phyloP scores from a whole-genome alignment of 2,888 invertebrate species.

The Abrostola tripartita region DNA sequence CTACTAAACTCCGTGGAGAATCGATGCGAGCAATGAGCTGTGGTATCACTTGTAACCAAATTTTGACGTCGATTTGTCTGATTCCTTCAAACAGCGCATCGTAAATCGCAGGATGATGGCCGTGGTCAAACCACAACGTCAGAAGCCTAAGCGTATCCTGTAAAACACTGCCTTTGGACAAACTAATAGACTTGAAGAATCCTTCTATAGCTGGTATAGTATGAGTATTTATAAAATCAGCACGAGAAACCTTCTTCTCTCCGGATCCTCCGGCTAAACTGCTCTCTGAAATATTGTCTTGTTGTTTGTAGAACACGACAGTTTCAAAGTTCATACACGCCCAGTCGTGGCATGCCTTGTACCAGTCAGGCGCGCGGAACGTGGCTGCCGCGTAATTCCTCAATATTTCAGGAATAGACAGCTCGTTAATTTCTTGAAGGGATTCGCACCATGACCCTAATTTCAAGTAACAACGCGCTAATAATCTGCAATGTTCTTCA shows the following conservation, averaged over 20 bases:
- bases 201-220: slow-evolving; percentile 98
- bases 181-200: slow-evolving; percentile 97
- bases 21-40: slow-evolving; percentile 99
- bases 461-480: slow-evolving; percentile 96
- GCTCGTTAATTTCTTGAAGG: slow-evolving; percentile 93
- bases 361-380: slow-evolving; percentile 96
- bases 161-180: slow-evolving; percentile 96
- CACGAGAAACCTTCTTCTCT: slow-evolving; percentile 80
- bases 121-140: slow-evolving; percentile 99
- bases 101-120: slow-evolving; percentile 96
- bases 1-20: slow-evolving; percentile 95
- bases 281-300: slow-evolving; percentile 82
- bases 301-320: slow-evolving; percentile 90
- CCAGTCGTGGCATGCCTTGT: slow-evolving; percentile 99
- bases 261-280: slow-evolving; percentile 81
- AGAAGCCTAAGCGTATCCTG: slow-evolving; percentile 98
- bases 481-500: slow-evolving; percentile 87
- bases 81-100: slow-evolving; percentile 98
- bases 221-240: slow-evolving; percentile 86
- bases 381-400: slow-evolving; percentile 94
- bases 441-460: slow-evolving; percentile 98
- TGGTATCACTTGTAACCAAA: slow-evolving; percentile 99
- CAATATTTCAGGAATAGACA: slow-evolving; percentile 92
- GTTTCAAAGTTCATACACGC: slow-evolving; percentile 99
- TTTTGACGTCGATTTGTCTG: slow-evolving; percentile 97